A percentile compares a stretch with the other conserved stretches of the same genome.
Conservation (phyloP, 2,888 invertebrate species). For the Lycaena phlaeas region DNA sequence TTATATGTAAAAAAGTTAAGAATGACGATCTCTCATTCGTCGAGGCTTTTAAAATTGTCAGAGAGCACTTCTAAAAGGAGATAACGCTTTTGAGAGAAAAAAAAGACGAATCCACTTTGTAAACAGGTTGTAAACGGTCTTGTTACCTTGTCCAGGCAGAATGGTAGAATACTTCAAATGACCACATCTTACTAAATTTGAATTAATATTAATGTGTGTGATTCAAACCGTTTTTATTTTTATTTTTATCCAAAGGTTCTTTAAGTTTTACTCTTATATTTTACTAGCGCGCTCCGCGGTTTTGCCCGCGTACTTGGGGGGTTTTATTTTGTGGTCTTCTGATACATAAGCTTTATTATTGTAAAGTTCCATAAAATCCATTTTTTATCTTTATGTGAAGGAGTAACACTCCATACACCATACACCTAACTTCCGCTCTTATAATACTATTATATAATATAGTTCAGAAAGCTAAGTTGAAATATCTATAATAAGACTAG, state of each 20-base stretch:
- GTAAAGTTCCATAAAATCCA: no score
- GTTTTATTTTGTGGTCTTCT: no score
- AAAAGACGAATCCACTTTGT: constrained; percentile 49
- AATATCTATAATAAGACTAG: no score
- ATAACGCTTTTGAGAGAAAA: constrained; percentile 51
- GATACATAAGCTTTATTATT: no score
- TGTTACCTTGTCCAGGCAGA: constrained; percentile 19
- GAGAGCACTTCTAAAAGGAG: constrained; percentile 52
- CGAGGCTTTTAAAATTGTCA: constrained; percentile 52
- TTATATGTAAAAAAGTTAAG: constrained; percentile 29
- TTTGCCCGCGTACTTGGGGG: no score
- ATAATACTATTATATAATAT: no score
- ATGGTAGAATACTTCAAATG: constrained; percentile 7
- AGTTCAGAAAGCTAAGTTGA: no score
- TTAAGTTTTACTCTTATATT: no score
- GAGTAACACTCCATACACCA: no score
- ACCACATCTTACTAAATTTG: not conserved
- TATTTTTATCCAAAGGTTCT: not conserved
- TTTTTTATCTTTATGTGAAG: no score
- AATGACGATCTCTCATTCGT: constrained; percentile 32
- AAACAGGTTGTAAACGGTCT: constrained; percentile 62
- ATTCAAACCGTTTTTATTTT: not conserved
- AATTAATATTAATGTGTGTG: not conserved
- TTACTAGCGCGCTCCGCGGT: no score
- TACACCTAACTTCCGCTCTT: no score